Base-by-base conservation (phyloP, 2,888 invertebrate genomes). In the Seira sanloemensis region DNA sequence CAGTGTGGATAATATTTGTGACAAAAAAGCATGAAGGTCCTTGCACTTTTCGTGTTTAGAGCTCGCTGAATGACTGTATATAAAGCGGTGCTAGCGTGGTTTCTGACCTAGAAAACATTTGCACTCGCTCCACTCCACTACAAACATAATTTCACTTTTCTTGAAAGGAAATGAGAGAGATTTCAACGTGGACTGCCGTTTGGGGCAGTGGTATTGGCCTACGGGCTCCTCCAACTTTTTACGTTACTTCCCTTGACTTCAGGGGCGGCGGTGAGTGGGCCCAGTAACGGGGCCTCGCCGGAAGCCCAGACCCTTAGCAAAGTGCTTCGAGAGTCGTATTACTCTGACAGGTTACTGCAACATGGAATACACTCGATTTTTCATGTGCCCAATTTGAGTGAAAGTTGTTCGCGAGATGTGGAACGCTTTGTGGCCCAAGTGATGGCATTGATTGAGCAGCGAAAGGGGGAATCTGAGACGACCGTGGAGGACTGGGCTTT, bases 101-200 rank as follows among this genome's bases (percentile, higher is more conserved):
- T 79, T 79, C 79, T 79, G 79, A 79, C 79, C 79, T 79, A 79
- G 66, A 79, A 79, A 79, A 73, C 72, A 73, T 72, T 79, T 73
- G 73, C 26, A 79, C 79, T 79, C 67, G 79, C 27, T 73, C 66
- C 66, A 73, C 16, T 72, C 66, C 24, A 79, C 72, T 65, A 66
- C 72, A 46, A 67, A 23, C 37, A 58, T 9, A 76, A 21, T 58
- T 76, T 75, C 26, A 75, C 27, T 68, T 68, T 68, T 21, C 26
- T 2, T 5, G 27, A 23, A 68, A 26, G 7, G 65, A 58, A 71
- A 78, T 78, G 78, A 69, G 69, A 25, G 69, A n/a, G 27, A 18
- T 37, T 62, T 62, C 21, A 62, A 23, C n/a, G n/a, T 62, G 2
- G 12, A n/a, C 1, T 37, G 37, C 27, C 69, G 18, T 46, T 18